These are phyloP conservation scores for Lepus europaeus DNA, from an alignment of 2,113 vertebrate species.

Conservation along the genomic window DNA sequence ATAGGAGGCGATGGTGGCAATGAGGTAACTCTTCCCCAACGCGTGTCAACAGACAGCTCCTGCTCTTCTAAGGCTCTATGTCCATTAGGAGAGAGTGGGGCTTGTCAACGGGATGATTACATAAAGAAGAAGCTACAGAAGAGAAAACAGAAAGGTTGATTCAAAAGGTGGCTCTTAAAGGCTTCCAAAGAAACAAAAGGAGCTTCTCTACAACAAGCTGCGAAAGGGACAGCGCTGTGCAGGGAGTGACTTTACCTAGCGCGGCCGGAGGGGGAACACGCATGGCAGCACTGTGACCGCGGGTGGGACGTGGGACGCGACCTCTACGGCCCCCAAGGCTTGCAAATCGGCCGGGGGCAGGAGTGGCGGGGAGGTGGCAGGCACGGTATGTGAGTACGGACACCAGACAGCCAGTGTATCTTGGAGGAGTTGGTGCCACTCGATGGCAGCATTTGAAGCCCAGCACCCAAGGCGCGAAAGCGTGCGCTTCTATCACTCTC, in stretches of 20 bases:
- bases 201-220: slow-evolving; percentile 51
- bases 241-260: not conserved
- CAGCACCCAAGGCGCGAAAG: not conserved
- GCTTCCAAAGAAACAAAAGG: not conserved
- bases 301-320: not conserved
- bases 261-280: no score
- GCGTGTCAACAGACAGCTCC: slow-evolving; percentile 77
- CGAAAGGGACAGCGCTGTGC: slow-evolving; percentile 7
- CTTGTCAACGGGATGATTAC: slow-evolving; percentile 88
- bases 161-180: slow-evolving; percentile 80
- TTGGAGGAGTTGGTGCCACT: not conserved
- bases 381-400: not conserved
- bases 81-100: slow-evolving; percentile 87
- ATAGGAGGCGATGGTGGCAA: slow-evolving; percentile 85
- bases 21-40: slow-evolving; percentile 88
- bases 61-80: slow-evolving; percentile 87
- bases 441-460: not conserved
- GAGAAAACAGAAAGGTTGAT: slow-evolving; percentile 88
- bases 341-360: not conserved
- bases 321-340: not conserved
- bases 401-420: not conserved
- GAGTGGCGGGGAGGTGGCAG: not conserved
- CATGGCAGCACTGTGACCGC: no score
- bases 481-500: not conserved
- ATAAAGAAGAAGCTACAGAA: slow-evolving; percentile 93